A percentile compares a stretch with the other conserved stretches of the same genome.
phyloP scores from a whole-genome alignment of 2,113 vertebrate genomes.

The Caranx ignobilis region DNA sequence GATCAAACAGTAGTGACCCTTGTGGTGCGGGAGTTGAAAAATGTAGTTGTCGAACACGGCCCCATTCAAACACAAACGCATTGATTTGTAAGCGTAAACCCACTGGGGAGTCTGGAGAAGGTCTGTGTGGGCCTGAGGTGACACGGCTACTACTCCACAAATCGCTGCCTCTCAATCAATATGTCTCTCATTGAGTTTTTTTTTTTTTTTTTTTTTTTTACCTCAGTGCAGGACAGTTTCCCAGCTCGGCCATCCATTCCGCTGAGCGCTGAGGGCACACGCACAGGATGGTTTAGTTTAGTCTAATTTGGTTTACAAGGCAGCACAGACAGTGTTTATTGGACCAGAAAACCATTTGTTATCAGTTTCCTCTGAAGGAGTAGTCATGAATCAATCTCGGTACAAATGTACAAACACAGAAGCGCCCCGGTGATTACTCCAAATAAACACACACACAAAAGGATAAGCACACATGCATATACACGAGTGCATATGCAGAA shows the following conservation, averaged over 20 bases:
- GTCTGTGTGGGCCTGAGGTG: constrained; percentile 49
- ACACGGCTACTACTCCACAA: constrained; percentile 39
- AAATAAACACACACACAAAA: constrained; percentile 75
- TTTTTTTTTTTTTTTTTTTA: background rate
- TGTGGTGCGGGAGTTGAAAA: constrained; percentile 29
- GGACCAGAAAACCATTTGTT: constrained; percentile 79
- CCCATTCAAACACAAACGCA: constrained; percentile 53
- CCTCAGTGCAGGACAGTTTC: constrained; percentile 25
- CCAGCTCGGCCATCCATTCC: constrained; percentile 29
- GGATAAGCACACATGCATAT: constrained; percentile 27
- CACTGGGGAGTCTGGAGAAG: constrained; percentile 41
- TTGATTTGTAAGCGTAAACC: constrained; percentile 60
- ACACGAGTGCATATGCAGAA: background rate
- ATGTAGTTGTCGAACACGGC: constrained; percentile 20
- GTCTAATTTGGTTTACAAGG: constrained; percentile 68
- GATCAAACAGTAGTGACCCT: background rate
- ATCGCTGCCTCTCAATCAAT: constrained; percentile 58
- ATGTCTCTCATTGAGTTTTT: constrained; percentile 43
- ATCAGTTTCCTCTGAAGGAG: constrained; percentile 73
- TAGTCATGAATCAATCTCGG: constrained; percentile 72
- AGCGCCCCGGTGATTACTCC: constrained; percentile 74
- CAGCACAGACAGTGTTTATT: constrained; percentile 66
- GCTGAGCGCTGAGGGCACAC: constrained; percentile 10
- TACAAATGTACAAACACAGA: constrained; percentile 79
- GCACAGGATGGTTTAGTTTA: constrained; percentile 66